Evolutionary conservation across 1,140 invertebrate species (phyloP), one percentile per base, ranked within the genome.

Genomic region (Delia radicum): DNA sequence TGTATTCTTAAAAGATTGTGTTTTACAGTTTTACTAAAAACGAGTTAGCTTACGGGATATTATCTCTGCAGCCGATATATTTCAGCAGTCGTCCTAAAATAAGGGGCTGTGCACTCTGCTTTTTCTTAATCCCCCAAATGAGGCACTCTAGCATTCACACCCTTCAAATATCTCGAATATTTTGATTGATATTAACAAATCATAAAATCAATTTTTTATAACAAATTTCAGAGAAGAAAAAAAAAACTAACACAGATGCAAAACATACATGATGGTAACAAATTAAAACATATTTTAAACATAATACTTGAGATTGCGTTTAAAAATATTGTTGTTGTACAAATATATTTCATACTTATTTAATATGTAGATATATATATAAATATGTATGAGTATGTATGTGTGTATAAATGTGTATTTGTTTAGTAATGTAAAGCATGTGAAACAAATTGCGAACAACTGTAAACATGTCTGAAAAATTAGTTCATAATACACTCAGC

Each of bases 271-370:
- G n/a, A n/a, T n/a, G 48, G n/a, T 18, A 69, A 69, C 65, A 69
- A 69, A 69, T 69, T 69, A 69, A 69, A 69, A 69, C 65, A 69
- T 69, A 69, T 69, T 69, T 69, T 69, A 69, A 69, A 69, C 65
- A 69, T 69, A 69, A 69, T 69, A 69, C 65, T 69, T 69, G 65
- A 69, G 65, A 69, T 69, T 69, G 33, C 37, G 33, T 28, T 69
- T 69, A 69, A 69, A 69, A 69, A 29, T 69, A n/a, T n/a, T n/a
- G 65, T 33, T 69, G 29, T 33, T 69, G 65, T n/a, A n/a, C n/a
- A n/a, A n/a, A n/a, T n/a, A n/a, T n/a, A n/a, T n/a, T n/a, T n/a
- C 37, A 37, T 15, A 69, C n/a, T 69, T 69, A 21, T 33, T 69
- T 21, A 69, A 69, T 69, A 69, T 69, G 29, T 33, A 69, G 7